phyloP scores from a whole-genome alignment of 2,113 vertebrate species.

The Saccopteryx bilineata region DNA sequence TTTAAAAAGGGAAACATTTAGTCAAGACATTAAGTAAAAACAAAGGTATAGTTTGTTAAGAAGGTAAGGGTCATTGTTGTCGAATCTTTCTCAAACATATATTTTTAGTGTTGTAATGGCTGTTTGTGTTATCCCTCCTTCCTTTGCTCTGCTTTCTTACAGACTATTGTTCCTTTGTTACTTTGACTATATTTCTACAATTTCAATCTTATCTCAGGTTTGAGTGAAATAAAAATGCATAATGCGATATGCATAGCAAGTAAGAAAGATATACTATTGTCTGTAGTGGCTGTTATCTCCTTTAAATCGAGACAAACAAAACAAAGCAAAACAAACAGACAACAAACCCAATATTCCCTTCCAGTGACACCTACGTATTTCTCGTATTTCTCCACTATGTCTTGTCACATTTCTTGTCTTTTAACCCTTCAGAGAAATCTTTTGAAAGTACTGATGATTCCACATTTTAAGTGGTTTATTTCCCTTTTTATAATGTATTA shows the following conservation, averaged over 20 bases:
- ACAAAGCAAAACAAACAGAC: background rate
- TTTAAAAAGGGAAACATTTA: background rate
- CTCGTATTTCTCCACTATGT: background rate
- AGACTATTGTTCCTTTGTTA: background rate
- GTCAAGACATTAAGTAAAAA: background rate
- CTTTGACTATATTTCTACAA: background rate
- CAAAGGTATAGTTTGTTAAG: background rate
- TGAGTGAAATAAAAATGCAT: background rate
- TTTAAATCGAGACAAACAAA: background rate
- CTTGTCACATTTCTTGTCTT: background rate
- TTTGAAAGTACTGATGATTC: background rate
- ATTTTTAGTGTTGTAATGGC: background rate
- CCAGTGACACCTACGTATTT: background rate
- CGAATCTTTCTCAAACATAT: background rate
- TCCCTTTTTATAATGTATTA: background rate
- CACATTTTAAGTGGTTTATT: background rate
- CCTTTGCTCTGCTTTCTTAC: background rate
- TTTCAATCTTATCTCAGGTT: background rate
- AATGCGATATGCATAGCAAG: background rate
- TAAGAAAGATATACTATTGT: rapidly evolving
- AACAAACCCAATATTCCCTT: background rate
- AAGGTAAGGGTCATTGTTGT: background rate
- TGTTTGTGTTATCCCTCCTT: background rate
- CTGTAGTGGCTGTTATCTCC: rapidly evolving
- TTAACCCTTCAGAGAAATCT: background rate